Evolutionary conservation across 2,888 invertebrate species (phyloP), one percentile per base, ranked within the genome.

Genomic region (Ashinkailepas kermadecensis): DNA sequence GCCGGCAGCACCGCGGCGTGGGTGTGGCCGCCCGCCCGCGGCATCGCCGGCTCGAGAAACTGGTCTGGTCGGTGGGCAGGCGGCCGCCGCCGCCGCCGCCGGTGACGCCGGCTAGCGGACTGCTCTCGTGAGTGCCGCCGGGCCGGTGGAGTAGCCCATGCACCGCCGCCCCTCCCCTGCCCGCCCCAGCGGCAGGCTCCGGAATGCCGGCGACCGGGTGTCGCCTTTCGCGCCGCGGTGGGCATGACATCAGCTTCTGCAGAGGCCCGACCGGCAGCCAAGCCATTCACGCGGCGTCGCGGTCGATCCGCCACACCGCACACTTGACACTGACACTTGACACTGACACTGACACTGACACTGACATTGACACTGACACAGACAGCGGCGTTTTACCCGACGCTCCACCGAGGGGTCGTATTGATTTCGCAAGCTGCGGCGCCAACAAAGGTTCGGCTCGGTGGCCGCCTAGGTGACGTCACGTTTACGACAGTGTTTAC

Each of bases 401-500:
- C 39, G 39, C 39, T 39, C 39, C 39, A 39, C 4, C 4, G 39
- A 25, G 25, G 67, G n/a, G 67, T 10, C 67, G 67, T 67, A 67
- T 67, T 10, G 67, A 67, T 67, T 67, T 25, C 67, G 25, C 25
- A 25, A 8, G 8, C 25, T 11, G n/a, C 12, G 25, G 13, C 67
- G 12, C n/a, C 12, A 12, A 67, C 67, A 67, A 67, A 67, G 67
- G 25, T 21, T 62, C 21, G 62, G 11, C 1, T 21, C 18, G 21
- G 18, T 18, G 15, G 62, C 21, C 62, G 62, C 62, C 18, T 10
- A 0, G 67, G n/a, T n/a, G 25, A 12, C 67, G 67, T 25, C 67
- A 23, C 12, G 11, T 65, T 67, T 67, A 67, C 67, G 67, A 67
- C 25, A 25, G n/a, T 67, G 67, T 67, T 67, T 67, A 67, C 67